Conservation (phyloP, 2,113 vertebrate species). For the Engraulis encrasicolus region DNA sequence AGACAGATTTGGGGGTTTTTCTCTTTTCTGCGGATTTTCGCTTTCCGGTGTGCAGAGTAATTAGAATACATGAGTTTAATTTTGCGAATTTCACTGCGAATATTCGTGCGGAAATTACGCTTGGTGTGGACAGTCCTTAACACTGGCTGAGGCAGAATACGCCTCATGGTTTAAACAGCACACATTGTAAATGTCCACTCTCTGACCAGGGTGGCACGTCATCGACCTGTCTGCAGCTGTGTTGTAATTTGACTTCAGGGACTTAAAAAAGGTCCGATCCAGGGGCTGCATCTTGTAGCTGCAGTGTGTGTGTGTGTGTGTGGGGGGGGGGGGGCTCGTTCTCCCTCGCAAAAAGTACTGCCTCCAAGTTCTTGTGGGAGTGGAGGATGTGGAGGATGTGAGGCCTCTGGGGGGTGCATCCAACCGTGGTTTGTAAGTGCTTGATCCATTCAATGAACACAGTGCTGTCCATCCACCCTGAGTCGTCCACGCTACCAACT, state of each 20-base stretch:
- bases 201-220: background rate
- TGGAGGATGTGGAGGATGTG: background rate
- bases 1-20: no score
- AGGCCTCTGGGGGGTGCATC: no score
- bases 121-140: no score
- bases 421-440: background rate
- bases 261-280: background rate
- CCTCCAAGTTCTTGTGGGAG: background rate
- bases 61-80: no score
- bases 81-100: no score
- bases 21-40: no score
- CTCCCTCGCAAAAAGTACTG: no score
- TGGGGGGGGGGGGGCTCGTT: background rate
- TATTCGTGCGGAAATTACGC: no score
- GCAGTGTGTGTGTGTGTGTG: no score
- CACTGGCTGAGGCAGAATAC: background rate
- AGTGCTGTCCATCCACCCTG: no score
- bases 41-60: no score
- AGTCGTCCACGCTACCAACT: no score
- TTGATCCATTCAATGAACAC: background rate
- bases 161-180: background rate
- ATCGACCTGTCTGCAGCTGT: background rate
- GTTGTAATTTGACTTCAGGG: background rate
- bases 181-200: background rate
- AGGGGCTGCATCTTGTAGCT: background rate